Percentiles rank a stretch among this genome's conserved stretches.
phyloP scores from a whole-genome alignment of 2,113 vertebrate species.

The Neoarius graeffei region DNA sequence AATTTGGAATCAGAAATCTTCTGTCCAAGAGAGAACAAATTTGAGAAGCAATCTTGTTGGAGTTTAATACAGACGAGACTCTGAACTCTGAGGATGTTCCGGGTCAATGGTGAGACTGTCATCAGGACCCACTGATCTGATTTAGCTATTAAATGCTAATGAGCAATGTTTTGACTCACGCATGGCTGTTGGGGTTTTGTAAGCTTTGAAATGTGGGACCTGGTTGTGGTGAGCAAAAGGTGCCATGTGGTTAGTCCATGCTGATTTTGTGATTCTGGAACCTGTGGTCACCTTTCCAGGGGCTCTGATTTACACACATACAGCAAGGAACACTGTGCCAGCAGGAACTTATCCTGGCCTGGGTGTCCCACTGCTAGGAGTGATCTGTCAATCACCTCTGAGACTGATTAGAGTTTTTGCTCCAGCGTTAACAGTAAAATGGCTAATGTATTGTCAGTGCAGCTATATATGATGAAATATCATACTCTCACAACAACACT shows the following conservation, averaged over 20 bases:
- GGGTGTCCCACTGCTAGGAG: not conserved
- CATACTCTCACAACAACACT: not conserved
- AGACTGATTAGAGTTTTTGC: not conserved
- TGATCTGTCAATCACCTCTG: not conserved
- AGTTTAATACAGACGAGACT: not conserved
- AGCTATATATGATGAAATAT: not conserved
- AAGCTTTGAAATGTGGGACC: not conserved
- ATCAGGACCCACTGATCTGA: not conserved
- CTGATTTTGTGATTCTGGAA: not conserved
- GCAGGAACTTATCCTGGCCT: not conserved
- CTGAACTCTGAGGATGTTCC: not conserved
- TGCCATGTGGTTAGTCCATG: not conserved
- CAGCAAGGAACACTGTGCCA: not conserved
- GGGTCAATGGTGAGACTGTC: not conserved
- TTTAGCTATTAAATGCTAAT: not conserved
- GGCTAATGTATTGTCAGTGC: not conserved
- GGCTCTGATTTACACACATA: not conserved
- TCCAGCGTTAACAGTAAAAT: not conserved
- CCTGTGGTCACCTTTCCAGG: not conserved
- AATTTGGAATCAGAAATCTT: not conserved
- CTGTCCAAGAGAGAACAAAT: too few species aligned
- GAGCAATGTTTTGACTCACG: not conserved
- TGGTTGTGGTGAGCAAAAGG: not conserved
- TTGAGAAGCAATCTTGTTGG: not conserved
- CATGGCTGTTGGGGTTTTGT: not conserved